Conservation (phyloP, 1,140 invertebrate species). For the Trachymyrmex cornetzi region DNA sequence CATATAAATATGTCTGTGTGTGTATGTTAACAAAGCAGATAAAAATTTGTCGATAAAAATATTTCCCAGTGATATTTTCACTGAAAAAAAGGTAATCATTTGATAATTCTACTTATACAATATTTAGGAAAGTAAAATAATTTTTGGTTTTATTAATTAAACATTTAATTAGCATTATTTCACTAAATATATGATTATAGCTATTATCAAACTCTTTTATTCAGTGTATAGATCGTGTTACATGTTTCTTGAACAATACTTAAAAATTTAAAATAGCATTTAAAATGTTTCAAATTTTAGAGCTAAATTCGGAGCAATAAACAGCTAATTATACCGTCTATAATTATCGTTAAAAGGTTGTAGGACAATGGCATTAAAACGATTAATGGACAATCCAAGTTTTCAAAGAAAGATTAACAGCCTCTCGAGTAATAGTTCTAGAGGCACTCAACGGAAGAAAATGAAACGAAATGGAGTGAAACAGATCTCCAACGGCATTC, state of each 20-base stretch:
- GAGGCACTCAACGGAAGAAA: constrained; percentile 53
- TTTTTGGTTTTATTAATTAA: too few species aligned
- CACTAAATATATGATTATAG: too few species aligned
- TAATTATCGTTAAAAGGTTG: constrained; percentile 45
- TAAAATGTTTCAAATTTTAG: background rate
- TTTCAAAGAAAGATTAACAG: constrained; percentile 61
- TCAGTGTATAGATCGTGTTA: background rate
- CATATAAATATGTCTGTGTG: too few species aligned
- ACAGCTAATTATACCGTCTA: constrained; percentile 21
- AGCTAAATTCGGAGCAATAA: constrained; percentile 9
- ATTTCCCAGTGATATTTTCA: background rate
- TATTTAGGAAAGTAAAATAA: too few species aligned
- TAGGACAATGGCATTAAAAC: constrained; percentile 48
- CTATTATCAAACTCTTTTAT: too few species aligned
- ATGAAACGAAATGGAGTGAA: constrained; percentile 64
- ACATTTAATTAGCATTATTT: too few species aligned
- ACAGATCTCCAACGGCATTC: constrained; percentile 60
- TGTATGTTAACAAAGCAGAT: background rate
- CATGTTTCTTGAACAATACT: background rate
- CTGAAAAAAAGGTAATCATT: too few species aligned
- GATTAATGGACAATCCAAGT: constrained; percentile 58
- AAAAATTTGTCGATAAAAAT: constrained; percentile 9
- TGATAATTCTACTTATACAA: too few species aligned
- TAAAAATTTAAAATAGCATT: background rate
- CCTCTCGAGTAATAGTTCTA: constrained; percentile 26